These are phyloP conservation scores for Pseudopodoces humilis DNA, from an alignment of 2,113 vertebrate genomes.

Conservation along the genomic window DNA sequence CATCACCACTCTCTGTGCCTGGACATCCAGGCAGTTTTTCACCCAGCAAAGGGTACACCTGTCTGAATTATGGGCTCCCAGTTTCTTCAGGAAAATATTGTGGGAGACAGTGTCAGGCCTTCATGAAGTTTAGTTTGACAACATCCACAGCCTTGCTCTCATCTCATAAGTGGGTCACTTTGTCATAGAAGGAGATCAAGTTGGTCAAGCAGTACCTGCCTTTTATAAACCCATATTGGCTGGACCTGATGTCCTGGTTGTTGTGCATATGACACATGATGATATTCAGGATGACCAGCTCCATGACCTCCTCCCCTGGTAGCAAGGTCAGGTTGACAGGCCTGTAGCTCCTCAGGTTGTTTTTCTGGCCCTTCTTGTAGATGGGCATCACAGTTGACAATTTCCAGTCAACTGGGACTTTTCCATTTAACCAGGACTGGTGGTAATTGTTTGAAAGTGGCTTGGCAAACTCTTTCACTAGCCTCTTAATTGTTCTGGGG, in stretches of 20 bases:
- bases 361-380: background rate
- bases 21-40: background rate
- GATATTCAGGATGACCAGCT: background rate
- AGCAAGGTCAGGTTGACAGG: background rate
- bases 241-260: background rate
- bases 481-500: background rate
- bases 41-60: background rate
- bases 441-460: background rate
- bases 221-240: background rate
- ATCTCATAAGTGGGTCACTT: background rate
- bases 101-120: background rate
- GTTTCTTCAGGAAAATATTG: background rate
- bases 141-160: background rate
- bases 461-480: background rate
- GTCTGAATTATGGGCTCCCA: background rate
- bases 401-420: background rate
- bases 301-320: background rate
- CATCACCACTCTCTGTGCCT: background rate
- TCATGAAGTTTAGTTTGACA: background rate
- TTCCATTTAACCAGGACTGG: background rate
- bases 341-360: background rate
- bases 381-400: background rate
- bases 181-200: background rate
- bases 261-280: background rate
- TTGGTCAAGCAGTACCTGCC: background rate